Percentiles rank a stretch among this genome's conserved stretches.
Evolutionary conservation across 1,140 invertebrate genomes (phyloP).

Genomic region (Agrypnia vestita): DNA sequence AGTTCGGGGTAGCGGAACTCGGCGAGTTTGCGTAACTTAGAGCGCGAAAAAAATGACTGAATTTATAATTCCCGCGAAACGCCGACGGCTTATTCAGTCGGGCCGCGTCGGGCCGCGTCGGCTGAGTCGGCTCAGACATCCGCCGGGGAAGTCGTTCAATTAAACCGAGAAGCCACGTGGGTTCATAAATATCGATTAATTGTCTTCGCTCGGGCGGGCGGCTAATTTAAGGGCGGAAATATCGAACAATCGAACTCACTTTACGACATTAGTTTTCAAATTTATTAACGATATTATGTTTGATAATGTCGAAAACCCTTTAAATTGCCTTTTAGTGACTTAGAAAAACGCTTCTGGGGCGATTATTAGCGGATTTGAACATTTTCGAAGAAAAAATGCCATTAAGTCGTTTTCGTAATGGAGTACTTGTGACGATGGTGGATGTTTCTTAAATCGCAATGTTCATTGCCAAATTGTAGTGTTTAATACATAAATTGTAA

Average conservation of each 20-base stretch:
- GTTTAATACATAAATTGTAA: too few relatives aligned
- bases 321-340: not conserved
- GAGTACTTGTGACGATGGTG: too few relatives aligned
- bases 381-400: too few relatives aligned
- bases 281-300: slow-evolving; percentile 23
- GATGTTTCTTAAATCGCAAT: too few relatives aligned
- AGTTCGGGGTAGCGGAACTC: too few relatives aligned
- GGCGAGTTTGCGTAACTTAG: too few relatives aligned
- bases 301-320: slow-evolving; percentile 1
- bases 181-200: slow-evolving; percentile 47
- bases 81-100: not conserved
- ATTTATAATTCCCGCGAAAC: not conserved
- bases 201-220: slow-evolving; percentile 16
- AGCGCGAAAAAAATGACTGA: not conserved
- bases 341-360: not conserved
- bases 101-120: not conserved
- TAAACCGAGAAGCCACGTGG: slow-evolving; percentile 34
- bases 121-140: not conserved
- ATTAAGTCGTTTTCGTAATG: too few relatives aligned
- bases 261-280: slow-evolving; percentile 32
- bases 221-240: slow-evolving; percentile 36
- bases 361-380: not conserved
- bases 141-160: not conserved
- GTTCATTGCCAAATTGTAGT: too few relatives aligned
- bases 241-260: slow-evolving; percentile 38